Evolutionary conservation across 92 coral and sea anemone genomes (phyloP), one percentile per base, ranked within the genome.

Genomic region (Blastomussa wellsi): DNA sequence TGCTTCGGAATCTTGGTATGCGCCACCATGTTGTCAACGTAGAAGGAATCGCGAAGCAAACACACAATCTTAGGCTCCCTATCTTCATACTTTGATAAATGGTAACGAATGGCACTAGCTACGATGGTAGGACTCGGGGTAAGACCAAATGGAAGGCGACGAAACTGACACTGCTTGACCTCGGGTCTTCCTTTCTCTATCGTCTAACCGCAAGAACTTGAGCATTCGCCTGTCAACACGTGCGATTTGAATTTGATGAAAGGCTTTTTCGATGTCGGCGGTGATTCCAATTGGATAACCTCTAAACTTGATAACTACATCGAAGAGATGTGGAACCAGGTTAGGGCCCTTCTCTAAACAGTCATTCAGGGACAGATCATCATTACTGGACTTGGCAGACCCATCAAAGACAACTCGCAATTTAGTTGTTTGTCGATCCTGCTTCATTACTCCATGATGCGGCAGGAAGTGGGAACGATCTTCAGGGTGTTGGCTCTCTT

Each of bases 401-500:
- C 84, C 76, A 72, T 80, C 84, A 64, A 80, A 80, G 24, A 80
- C 76, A 19, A 80, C 42, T 5, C 64, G 42, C 41, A 80, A 39
- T 44, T 65, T 80, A 1, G 76, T 67, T 8, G 84, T 80, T 55
- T 41, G 51, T 65, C 84, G 37, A 2, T 80, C 84, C 47, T 65
- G 38, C 51, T 26, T 80, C 0, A 67, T 7, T 17, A 83, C 87
- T 22, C 79, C 87, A 22, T 55, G 87, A 57, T 73, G 87, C 17
- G 87, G 87, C 52, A 83, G 72, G 17, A 72, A 72, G 53, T 59
- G 73, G 10, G 77, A 22, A 29, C 47, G 6, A 22, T 35, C 35
- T 55, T 55, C 79, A 9, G 38, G 48, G 31, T 16, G 31, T 3
- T 37, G 38, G 19, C 55, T 49, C 55, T 49, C 19, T 20, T 49